Evolutionary conservation across 1,140 invertebrate genomes (phyloP), one percentile per base, ranked within the genome.

Genomic region (Megathymus violae): DNA sequence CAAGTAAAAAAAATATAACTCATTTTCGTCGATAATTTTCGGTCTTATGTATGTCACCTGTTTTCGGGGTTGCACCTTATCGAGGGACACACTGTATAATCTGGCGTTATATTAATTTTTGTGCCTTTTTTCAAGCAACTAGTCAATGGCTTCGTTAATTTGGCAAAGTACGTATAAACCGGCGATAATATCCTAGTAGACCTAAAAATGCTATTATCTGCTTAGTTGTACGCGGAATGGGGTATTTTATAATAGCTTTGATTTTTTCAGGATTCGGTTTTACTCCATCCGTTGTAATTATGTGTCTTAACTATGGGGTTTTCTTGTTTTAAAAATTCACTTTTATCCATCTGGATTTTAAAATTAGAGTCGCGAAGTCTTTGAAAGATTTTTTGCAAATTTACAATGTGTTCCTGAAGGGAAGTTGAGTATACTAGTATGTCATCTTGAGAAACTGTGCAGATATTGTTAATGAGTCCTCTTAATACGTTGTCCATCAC

Each of bases 161-260:
- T 60, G 2, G 58, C 58, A 14, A 61, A 61, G 11, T 61, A 3
- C 31, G 58, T 19, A 61, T 61, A 9, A 48, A 48, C 27, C n/a
- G 9, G 10, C 43, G 9, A 22, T 46, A 46, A 13, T 46, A 46
- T 11, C 43, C 43, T 9, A 46, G 5, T 22, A 46, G 6, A 3
- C 43, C 43, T 46, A 46, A 46, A 46, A 46, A 46, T 15, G 4
- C 13, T 50, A 34, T 50, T 5, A 50, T 50, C 5, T 36, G 27
- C 31, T 50, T 50, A 16, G 25, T 16, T 2, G 47, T 50, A 15
- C 10, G 25, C 1, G 47, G 47, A n/a, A 50, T 36, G 4, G 47
- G 47, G 6, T 50, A 50, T 10, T 50, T 50, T 15, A 17, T 9
- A 36, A 50, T 50, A 2, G 27, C 47, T 34, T 46, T 13, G n/a